phyloP scores from a whole-genome alignment of 2,888 invertebrate genomes.

The Microctonus aethiopoides region DNA sequence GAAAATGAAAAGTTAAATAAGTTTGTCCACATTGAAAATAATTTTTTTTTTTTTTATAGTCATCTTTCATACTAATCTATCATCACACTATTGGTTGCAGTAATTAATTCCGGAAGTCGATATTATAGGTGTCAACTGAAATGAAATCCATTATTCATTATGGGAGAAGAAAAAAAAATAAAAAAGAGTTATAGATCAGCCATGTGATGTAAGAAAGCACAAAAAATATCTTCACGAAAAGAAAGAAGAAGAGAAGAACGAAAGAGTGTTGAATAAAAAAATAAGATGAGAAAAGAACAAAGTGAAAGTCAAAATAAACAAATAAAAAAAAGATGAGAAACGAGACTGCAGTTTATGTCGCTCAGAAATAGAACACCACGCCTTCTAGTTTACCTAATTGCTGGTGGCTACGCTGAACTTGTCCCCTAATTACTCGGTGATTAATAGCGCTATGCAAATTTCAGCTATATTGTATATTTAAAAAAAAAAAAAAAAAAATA shows the following conservation, averaged over 20 bases:
- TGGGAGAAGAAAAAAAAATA: neutral
- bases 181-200: neutral
- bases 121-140: neutral
- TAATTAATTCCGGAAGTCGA: slow-evolving; percentile 32
- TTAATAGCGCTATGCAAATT: slow-evolving; percentile 50
- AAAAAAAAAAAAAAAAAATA: too few relatives aligned
- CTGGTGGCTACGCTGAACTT: slow-evolving; percentile 60
- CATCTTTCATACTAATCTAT: neutral
- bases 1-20: neutral
- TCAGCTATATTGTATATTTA: slow-evolving; percentile 45
- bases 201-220: neutral
- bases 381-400: slow-evolving; percentile 65
- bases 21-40: neutral
- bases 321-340: slow-evolving; percentile 27
- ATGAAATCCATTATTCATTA: slow-evolving; percentile 4
- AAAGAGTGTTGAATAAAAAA: neutral
- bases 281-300: slow-evolving; percentile 3
- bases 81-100: slow-evolving; percentile 7
- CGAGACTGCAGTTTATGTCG: slow-evolving; percentile 39
- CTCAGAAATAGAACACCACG: slow-evolving; percentile 64
- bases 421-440: slow-evolving; percentile 65
- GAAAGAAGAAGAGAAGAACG: neutral
- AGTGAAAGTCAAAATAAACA: neutral
- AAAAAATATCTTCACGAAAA: neutral
- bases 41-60: neutral